Evolutionary conservation across 2,797 vertebrate species (phyloP).

Genomic region (Tapirus indicus): DNA sequence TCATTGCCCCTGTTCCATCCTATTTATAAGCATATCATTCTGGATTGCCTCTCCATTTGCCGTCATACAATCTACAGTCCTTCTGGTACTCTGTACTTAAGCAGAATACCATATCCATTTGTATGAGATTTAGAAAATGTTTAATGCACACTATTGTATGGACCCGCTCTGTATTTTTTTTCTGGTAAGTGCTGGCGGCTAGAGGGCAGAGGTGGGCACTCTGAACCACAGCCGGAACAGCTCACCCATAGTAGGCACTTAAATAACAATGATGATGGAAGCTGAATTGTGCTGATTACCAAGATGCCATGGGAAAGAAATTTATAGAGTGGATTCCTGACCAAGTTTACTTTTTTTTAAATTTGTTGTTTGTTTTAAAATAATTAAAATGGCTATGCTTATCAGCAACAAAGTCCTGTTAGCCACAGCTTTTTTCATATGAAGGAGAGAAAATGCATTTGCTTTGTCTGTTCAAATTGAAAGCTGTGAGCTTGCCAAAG

Average conservation of each 20-base stretch:
- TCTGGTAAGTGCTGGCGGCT: neutral
- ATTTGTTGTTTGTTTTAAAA: conserved; percentile 17
- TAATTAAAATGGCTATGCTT: conserved; percentile 4
- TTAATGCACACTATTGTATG: neutral
- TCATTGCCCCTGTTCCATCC: neutral
- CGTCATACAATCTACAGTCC: neutral
- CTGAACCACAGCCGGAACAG: too few species aligned
- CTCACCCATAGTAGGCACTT: neutral
- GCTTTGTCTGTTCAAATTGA: conserved; percentile 56
- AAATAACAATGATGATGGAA: neutral
- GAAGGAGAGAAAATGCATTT: conserved; percentile 51
- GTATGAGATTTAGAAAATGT: neutral
- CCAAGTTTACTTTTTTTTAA: neutral
- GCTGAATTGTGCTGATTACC: neutral
- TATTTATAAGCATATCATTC: neutral
- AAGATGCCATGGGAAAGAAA: neutral
- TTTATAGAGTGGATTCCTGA: neutral
- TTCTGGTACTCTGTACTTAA: neutral
- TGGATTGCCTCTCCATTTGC: neutral
- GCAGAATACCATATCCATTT: neutral
- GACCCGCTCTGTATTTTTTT: neutral
- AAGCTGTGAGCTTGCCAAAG: conserved; percentile 53
- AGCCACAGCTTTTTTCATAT: neutral
- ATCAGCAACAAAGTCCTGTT: conserved; percentile 20
- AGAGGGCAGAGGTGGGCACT: neutral